Evolutionary conservation across 2,113 vertebrate genomes (phyloP).

Genomic region (Notothenia rossii): DNA sequence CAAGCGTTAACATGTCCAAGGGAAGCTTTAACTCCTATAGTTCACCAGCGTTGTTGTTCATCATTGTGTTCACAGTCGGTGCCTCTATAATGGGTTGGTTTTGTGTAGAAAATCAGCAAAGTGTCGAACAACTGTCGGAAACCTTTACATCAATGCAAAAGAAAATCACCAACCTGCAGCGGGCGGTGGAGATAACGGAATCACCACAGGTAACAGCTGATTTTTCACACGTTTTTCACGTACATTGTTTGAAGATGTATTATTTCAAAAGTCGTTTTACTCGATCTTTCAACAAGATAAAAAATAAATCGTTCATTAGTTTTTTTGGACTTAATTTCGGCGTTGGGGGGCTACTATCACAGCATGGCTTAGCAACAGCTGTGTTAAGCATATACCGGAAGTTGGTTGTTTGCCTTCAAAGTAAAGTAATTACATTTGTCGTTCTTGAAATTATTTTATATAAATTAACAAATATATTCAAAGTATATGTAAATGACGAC

Average conservation of each 20-base stretch:
- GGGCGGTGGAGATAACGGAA: constrained; percentile 7
- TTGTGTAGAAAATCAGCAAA: constrained; percentile 10
- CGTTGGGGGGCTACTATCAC: neutral
- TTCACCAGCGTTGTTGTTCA: neutral
- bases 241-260: neutral
- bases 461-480: accelerated
- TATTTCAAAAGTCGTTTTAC: neutral
- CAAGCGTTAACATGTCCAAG: too few relatives aligned
- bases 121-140: neutral
- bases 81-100: constrained; percentile 2
- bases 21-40: neutral
- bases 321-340: neutral
- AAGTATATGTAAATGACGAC: neutral
- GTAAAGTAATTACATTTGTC: neutral
- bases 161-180: constrained; percentile 8
- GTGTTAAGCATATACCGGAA: neutral
- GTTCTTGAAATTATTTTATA: accelerated
- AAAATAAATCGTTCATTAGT: neutral
- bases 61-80: neutral
- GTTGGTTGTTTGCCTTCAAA: neutral
- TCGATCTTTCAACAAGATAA: neutral
- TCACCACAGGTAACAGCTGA: neutral
- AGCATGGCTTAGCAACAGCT: neutral
- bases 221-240: neutral
- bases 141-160: neutral